These are phyloP conservation scores for Papio anubis DNA, from an alignment of 2,113 vertebrate species.

Conservation along the genomic window DNA sequence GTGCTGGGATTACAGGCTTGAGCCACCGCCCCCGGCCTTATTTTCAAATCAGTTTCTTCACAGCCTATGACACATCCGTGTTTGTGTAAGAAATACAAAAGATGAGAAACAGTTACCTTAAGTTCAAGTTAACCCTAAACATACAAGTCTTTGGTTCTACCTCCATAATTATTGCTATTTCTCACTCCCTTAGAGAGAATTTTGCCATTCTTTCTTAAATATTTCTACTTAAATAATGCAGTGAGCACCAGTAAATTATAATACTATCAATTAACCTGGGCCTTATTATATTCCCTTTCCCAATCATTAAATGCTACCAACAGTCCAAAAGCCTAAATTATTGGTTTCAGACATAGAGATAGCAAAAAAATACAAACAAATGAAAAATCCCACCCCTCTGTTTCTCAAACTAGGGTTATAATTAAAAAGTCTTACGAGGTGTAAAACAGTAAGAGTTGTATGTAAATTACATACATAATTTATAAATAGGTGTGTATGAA, in stretches of 20 bases:
- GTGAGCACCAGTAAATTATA: not conserved
- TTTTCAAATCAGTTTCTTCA: slow-evolving; percentile 20
- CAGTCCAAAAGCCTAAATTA: not conserved
- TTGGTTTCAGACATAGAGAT: not conserved
- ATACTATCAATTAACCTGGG: not conserved
- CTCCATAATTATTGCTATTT: not conserved
- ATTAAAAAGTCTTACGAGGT: not conserved
- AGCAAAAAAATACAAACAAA: not conserved
- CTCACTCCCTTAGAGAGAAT: not conserved
- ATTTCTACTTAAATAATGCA: slow-evolving; percentile 5
- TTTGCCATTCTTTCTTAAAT: not conserved
- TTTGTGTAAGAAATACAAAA: not conserved
- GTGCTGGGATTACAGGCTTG: no score
- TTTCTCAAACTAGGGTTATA: not conserved
- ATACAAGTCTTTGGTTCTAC: not conserved
- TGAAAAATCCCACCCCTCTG: not conserved
- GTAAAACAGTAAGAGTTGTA: not conserved
- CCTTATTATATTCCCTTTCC: not conserved
- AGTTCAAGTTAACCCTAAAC: not conserved
- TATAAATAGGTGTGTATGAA: not conserved
- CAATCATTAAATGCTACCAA: not conserved
- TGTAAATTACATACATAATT: not conserved
- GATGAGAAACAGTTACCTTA: not conserved
- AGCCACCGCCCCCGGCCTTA: no score
- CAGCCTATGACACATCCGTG: not conserved